These are phyloP conservation scores for Oscheius sp. DNA, from an alignment of 2,888 invertebrate genomes.

Conservation along the genomic window DNA sequence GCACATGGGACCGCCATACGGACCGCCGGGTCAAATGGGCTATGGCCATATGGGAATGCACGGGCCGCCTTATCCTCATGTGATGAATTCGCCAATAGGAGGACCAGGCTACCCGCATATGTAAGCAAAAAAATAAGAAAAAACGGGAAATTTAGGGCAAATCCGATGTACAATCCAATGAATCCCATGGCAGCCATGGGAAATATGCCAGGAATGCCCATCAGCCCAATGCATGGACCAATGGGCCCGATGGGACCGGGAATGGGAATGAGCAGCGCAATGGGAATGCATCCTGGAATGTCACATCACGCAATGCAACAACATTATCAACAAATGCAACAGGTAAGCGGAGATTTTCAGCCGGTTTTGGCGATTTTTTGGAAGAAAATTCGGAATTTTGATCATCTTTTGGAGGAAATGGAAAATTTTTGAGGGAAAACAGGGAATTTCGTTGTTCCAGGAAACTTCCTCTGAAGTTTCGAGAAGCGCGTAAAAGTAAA, in stretches of 20 bases:
- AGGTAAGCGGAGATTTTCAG: constrained; percentile 12
- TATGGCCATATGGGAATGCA: constrained; percentile 21
- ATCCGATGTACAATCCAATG: constrained; percentile 19
- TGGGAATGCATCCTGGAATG: constrained; percentile 21
- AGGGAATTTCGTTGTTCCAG: no score
- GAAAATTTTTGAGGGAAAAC: no score
- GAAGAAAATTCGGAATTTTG: neutral
- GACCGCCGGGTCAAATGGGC: constrained; percentile 1
- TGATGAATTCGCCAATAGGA: neutral
- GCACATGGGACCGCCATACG: neutral
- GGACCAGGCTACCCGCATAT: constrained; percentile 18
- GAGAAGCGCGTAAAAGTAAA: no score
- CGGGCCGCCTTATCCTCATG: neutral
- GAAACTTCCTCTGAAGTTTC: no score
- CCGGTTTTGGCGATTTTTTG: neutral
- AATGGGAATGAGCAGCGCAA: neutral
- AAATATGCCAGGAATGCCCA: constrained; percentile 5
- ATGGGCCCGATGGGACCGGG: constrained; percentile 1
- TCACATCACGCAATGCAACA: constrained; percentile 1
- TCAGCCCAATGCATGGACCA: neutral
- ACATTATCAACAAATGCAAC: constrained; percentile 16
- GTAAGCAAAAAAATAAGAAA: neutral
- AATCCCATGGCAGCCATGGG: constrained; percentile 3
- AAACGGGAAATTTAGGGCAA: constrained; percentile 7
- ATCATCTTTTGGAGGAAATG: no score